Evolutionary conservation across 2,113 vertebrate species (phyloP), one percentile per base, ranked within the genome.

Genomic region (Myiagra hebetior): DNA sequence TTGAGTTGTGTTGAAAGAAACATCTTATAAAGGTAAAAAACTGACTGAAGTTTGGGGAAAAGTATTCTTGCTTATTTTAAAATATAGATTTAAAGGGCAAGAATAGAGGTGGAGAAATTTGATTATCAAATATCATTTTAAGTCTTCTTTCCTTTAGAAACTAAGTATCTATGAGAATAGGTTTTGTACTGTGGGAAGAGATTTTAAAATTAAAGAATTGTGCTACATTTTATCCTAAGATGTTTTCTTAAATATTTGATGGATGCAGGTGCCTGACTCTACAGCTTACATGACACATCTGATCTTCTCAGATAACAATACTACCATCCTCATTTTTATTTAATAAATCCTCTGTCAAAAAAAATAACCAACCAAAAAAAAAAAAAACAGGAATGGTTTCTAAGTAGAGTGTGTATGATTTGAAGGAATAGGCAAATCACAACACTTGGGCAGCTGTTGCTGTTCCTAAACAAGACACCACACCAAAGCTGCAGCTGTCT

Each of bases 171-270:
- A 6, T 10, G 10, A 49, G 16, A 39, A 74, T 39, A 5, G 1
- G 0, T 63, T 78, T 75, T 24, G 11, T 79, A 69, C 13, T 23
- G 4, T 37, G 73, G 28, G 60, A 96, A 91, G 14, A 27, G 20
- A 83, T 73, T 92, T 93, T 50, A 80, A 95, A 96, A 90, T 89
- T 88, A 85, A 86, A 83, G 74, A 49, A 74, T 19, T 23, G 26
- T 47, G n/a, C n/a, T 78, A 64, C 41, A 69, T 78, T 96, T 96
- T 91, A 93, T 81, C 56, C 56, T 78, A 85, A 81, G 59, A 96
- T 68, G 28, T 63, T 88, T 75, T 47, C 88, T 92, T 94, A 88
- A 93, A 96, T 94, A 94, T 96, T 96, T 94, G 73, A 93, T 89
- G 80, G 76, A 39, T 41, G 56, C 88, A 76, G 55, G 75, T 85